Evolutionary conservation across 2,797 vertebrate species (phyloP).

Genomic region (Artibeus lituratus): DNA sequence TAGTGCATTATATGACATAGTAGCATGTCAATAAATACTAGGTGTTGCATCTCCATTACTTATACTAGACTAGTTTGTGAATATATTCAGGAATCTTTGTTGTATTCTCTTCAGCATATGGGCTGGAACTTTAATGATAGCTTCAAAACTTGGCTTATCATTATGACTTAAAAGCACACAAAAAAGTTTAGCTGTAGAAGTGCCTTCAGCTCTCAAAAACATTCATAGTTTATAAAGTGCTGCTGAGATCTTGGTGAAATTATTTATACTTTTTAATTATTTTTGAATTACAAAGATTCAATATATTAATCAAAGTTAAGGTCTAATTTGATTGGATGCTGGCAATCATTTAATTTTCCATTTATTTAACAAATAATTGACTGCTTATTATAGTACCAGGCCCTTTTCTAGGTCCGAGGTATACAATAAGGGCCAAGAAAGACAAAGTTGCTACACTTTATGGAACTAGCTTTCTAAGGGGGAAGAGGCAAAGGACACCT

Average conservation of each 20-base stretch:
- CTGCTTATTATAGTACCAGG: background rate
- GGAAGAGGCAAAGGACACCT: background rate
- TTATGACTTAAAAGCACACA: background rate
- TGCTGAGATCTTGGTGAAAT: background rate
- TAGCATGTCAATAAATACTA: background rate
- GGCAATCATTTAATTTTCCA: background rate
- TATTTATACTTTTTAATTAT: background rate
- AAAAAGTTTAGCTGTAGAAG: background rate
- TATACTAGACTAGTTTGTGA: background rate
- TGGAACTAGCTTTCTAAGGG: background rate
- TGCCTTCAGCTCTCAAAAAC: background rate
- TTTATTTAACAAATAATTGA: background rate
- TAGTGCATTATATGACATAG: background rate
- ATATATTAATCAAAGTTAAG: background rate
- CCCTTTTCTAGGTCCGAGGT: background rate
- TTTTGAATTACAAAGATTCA: background rate
- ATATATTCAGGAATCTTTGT: background rate
- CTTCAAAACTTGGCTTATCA: background rate
- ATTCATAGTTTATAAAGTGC: background rate
- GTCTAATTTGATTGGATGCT: background rate
- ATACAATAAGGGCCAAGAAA: background rate
- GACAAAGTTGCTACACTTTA: background rate
- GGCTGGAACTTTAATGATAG: background rate
- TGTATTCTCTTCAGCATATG: background rate
- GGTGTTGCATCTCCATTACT: background rate